phyloP scores from a whole-genome alignment of 2,113 vertebrate species.

The Ptychochromis oligacanthus region DNA sequence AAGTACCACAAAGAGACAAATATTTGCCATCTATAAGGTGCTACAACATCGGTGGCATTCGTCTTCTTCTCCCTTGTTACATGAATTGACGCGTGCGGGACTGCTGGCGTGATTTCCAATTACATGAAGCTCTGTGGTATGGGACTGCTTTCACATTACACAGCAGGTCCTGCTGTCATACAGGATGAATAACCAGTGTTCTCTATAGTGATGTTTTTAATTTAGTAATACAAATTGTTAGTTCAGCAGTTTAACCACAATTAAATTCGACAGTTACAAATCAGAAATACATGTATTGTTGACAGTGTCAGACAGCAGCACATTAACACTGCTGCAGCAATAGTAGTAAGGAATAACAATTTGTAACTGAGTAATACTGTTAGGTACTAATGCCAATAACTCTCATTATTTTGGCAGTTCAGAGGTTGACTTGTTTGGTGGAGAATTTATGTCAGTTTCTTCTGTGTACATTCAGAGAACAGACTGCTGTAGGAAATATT shows the following conservation, averaged over 20 bases:
- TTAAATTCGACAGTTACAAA: not conserved
- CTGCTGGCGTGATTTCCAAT: constrained; percentile 51
- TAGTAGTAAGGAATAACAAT: not conserved
- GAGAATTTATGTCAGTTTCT: not conserved
- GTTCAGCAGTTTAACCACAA: not conserved
- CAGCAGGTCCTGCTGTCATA: constrained; percentile 29
- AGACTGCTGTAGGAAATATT: not conserved
- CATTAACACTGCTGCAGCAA: not conserved
- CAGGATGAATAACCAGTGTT: constrained; percentile 18
- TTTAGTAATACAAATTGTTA: constrained; percentile 24
- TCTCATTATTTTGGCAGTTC: too few species aligned
- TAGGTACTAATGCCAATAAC: not conserved
- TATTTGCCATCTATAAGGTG: constrained; percentile 29
- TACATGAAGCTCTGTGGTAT: constrained; percentile 29
- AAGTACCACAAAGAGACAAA: constrained; percentile 34
- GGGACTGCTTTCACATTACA: constrained; percentile 50
- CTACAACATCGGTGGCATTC: constrained; percentile 28
- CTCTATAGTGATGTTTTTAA: constrained; percentile 10
- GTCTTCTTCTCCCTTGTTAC: constrained; percentile 26
- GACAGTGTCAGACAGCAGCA: not conserved
- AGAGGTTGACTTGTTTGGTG: too few species aligned
- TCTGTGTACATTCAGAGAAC: not conserved
- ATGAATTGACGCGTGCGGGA: constrained; percentile 25
- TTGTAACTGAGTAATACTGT: not conserved
- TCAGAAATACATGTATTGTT: not conserved